Evolutionary conservation across 2,797 vertebrate species (phyloP).

Genomic region (Acrossocheilus fasciatus): DNA sequence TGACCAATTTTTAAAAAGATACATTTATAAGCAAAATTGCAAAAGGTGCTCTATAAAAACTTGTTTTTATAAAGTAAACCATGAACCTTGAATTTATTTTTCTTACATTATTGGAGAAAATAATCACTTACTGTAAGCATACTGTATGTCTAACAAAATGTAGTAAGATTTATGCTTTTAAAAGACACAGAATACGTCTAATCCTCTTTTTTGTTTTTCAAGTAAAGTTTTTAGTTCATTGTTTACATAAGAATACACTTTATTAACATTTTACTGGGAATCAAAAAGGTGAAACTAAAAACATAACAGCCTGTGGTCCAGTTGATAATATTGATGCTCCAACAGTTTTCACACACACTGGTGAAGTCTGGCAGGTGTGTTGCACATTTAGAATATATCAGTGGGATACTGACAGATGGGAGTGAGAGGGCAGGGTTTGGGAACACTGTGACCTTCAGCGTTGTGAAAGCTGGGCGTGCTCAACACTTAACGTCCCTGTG

Average conservation of each 20-base stretch:
- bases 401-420: slow-evolving; percentile 29
- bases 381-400: slow-evolving; percentile 4
- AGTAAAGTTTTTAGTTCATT: background rate
- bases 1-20: background rate
- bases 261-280: background rate
- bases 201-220: background rate
- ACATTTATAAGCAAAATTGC: background rate
- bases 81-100: background rate
- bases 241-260: background rate
- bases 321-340: background rate
- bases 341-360: background rate
- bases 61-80: background rate
- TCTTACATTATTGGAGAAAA: background rate
- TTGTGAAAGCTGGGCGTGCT: background rate
- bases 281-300: background rate
- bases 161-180: background rate
- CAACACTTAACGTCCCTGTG: slow-evolving; percentile 28
- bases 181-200: background rate
- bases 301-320: background rate
- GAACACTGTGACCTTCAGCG: slow-evolving; percentile 23
- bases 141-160: background rate
- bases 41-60: background rate
- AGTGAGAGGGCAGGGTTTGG: slow-evolving; percentile 22
- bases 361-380: slow-evolving; percentile 30
- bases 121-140: background rate